Evolutionary conservation across 2,888 invertebrate genomes (phyloP), one percentile per base, ranked within the genome.

Genomic region (Allolobophora icterica): DNA sequence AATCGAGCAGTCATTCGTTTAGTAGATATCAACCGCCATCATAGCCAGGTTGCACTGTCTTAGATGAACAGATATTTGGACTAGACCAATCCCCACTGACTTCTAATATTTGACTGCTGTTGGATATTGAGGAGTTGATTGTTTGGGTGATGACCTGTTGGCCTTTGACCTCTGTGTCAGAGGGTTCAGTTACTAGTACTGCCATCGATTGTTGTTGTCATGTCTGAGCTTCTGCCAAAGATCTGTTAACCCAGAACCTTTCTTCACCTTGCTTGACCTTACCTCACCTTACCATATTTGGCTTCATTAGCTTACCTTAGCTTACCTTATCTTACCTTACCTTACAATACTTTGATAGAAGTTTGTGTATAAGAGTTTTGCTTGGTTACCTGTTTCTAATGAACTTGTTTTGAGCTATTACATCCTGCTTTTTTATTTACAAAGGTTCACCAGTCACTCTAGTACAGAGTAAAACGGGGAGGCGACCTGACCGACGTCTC

Each of bases 161-260:
- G 30, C 58, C 58, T 58, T 58, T 58, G 58, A 58, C 24, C 5
- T 30, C 58, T 58, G 30, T 8, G n/a, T 71, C 71, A 30, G 30
- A n/a, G n/a, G 30, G 52, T 71, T n/a, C 71, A n/a, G 71, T 71
- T n/a, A 71, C 30, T 3, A 30, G 30, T 58, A 30, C 17, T 58
- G 58, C 58, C 71, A 71, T 71, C n/a, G 71, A 30, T 71, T 71
- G 71, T n/a, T 71, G n/a, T 71, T 71, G 71, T 71, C 71, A n/a
- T 71, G 11, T 52, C 24, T 21, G 24, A 24, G 52, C 71, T n/a
- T 71, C 71, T n/a, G n/a, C n/a, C n/a, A 71, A 71, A 71, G 0
- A 30, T n/a, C 71, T 30, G n/a, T 71, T 13, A 71, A 71, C 2
- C 24, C 52, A 5, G 13, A n/a, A 17, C n/a, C 8, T 30, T 30